Conservation (phyloP, 2,888 invertebrate genomes). For the Eupithecia tripunctaria region DNA sequence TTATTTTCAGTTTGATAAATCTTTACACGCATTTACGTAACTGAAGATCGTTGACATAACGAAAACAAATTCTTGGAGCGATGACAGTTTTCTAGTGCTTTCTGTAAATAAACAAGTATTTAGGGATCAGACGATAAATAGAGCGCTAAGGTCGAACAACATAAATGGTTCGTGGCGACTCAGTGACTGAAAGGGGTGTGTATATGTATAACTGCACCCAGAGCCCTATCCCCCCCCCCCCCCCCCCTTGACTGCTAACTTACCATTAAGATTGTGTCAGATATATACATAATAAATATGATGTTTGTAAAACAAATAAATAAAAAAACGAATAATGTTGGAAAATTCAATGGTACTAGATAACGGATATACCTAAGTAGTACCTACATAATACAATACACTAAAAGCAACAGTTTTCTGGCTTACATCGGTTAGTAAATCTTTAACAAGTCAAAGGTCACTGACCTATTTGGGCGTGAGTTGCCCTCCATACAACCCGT, state of each 20-base stretch:
- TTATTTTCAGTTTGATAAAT: slow-evolving; percentile 10
- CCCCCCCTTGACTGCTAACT: too few species aligned
- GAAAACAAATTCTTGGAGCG: slow-evolving; percentile 30
- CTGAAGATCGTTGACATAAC: slow-evolving; percentile 27
- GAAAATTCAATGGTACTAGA: too few species aligned
- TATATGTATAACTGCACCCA: too few species aligned
- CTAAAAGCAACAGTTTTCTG: not conserved
- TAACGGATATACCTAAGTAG: too few species aligned
- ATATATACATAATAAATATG: too few species aligned
- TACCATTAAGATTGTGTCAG: too few species aligned
- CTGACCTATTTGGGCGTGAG: slow-evolving; percentile 7
- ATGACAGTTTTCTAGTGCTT: slow-evolving; percentile 23
- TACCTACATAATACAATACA: too few species aligned
- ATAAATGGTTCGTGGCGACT: too few species aligned
- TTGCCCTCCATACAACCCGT: slow-evolving; percentile 16
- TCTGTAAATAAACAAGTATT: slow-evolving; percentile 13
- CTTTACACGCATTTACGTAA: slow-evolving; percentile 17
- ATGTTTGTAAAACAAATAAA: too few species aligned
- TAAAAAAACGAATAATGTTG: too few species aligned
- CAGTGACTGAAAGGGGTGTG: too few species aligned
- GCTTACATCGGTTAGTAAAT: not conserved
- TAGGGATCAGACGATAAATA: not conserved
- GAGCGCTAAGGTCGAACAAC: not conserved
- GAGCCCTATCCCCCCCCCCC: too few species aligned
- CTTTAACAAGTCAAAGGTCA: slow-evolving; percentile 2